phyloP scores from a whole-genome alignment of 2,797 vertebrate genomes.

The Halcyon leucocephala region DNA sequence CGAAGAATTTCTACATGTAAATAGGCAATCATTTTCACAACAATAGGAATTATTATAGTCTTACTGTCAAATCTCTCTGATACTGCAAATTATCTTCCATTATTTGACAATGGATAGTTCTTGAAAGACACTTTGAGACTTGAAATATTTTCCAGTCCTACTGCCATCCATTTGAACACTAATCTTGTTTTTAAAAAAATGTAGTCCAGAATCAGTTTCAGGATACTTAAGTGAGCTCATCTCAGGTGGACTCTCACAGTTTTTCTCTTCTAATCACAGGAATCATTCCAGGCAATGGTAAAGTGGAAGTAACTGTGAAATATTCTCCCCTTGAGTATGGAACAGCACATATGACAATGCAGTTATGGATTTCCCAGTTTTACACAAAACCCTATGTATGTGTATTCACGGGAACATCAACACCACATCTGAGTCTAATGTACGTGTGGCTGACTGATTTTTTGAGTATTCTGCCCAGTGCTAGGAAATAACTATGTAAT shows the following conservation, averaged over 20 bases:
- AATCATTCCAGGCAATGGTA: conserved; percentile 87
- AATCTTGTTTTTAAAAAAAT: neutral
- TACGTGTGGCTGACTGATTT: conserved; percentile 63
- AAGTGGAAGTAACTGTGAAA: conserved; percentile 79
- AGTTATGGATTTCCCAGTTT: conserved; percentile 88
- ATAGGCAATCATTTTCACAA: neutral
- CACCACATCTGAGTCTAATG: conserved; percentile 78
- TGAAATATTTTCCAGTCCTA: neutral
- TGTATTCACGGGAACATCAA: conserved; percentile 86
- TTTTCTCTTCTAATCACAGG: conserved; percentile 77
- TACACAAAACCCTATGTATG: conserved; percentile 87
- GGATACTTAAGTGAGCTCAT: neutral
- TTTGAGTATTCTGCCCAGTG: neutral
- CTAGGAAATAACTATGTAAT: neutral
- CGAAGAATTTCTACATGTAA: neutral
- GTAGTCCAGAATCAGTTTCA: neutral
- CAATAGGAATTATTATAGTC: neutral
- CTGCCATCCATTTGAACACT: neutral
- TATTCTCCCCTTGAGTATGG: conserved; percentile 89
- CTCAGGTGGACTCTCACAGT: neutral
- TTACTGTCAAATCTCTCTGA: neutral
- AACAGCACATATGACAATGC: conserved; percentile 86
- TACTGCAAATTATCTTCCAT: neutral
- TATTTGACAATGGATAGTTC: neutral
- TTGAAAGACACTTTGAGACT: neutral